Conservation (phyloP, 2,113 vertebrate species). For the Anser cygnoides region DNA sequence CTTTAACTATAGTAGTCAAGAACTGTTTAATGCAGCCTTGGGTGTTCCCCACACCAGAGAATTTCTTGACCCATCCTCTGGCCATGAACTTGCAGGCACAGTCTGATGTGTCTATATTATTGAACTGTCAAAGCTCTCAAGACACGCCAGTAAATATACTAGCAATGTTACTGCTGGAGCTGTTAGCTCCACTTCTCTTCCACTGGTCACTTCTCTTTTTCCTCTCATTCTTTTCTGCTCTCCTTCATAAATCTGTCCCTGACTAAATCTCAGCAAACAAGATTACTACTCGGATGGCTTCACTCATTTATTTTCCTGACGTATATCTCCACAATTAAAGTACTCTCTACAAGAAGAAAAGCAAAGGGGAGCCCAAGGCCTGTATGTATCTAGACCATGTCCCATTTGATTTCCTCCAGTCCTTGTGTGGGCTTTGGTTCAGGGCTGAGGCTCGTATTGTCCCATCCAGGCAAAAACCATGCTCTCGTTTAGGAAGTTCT, state of each 20-base stretch:
- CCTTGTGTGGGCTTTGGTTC: not conserved
- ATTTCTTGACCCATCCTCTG: not conserved
- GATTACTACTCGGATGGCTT: not conserved
- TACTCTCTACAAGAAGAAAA: not conserved
- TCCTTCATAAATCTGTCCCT: not conserved
- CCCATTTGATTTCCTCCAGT: rapidly evolving
- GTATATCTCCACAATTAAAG: not conserved
- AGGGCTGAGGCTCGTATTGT: not conserved
- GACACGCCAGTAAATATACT: not conserved
- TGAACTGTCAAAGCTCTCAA: not conserved
- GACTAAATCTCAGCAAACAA: not conserved
- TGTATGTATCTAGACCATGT: rapidly evolving
- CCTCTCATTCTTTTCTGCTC: not conserved
- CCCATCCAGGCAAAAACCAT: not conserved
- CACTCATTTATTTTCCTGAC: not conserved
- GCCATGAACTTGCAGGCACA: not conserved
- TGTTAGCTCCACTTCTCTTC: not conserved
- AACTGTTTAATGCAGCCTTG: not conserved
- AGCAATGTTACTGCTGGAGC: not conserved
- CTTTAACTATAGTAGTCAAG: not conserved
- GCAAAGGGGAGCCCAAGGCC: not conserved
- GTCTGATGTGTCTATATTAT: not conserved
- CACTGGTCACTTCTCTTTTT: not conserved
- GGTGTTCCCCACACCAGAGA: not conserved
- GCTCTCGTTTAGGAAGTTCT: not conserved